Conservation (phyloP, 2,113 vertebrate genomes). For the Halichoeres trimaculatus region DNA sequence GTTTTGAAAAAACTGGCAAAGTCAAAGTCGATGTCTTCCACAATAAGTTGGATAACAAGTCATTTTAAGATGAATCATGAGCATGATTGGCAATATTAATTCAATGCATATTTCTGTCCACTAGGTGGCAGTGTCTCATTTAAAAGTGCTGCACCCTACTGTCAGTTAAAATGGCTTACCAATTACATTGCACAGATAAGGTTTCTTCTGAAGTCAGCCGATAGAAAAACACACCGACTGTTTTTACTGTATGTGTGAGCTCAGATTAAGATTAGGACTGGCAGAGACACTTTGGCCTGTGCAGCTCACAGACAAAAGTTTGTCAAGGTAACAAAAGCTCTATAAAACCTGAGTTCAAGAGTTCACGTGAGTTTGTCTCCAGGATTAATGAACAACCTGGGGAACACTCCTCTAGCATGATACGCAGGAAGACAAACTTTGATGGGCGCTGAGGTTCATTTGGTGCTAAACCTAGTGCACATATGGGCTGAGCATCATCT, state of each 20-base stretch:
- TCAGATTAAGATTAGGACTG: not conserved
- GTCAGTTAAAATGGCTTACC: not conserved
- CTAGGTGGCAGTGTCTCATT: constrained; percentile 62
- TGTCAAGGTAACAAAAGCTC: not conserved
- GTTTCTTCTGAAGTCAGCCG: not conserved
- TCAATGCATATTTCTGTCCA: constrained; percentile 31
- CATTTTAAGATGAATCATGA: too few relatives aligned
- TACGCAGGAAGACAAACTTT: not conserved
- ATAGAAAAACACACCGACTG: too few relatives aligned
- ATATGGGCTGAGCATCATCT: constrained; percentile 79
- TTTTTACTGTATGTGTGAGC: not conserved
- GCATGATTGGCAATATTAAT: not conserved
- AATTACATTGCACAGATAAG: not conserved
- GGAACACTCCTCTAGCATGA: not conserved
- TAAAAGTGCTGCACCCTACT: not conserved
- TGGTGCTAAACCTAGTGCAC: constrained; percentile 9
- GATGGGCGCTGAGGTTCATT: constrained; percentile 12
- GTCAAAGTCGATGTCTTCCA: too few relatives aligned
- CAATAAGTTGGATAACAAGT: too few relatives aligned
- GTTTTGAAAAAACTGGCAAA: not conserved
- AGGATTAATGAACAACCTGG: too few relatives aligned
- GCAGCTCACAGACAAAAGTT: not conserved
- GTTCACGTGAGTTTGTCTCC: not conserved
- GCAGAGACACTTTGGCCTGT: not conserved
- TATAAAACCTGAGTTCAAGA: not conserved